Conservation (phyloP, 2,113 vertebrate species). For the Oryzias melastigma region DNA sequence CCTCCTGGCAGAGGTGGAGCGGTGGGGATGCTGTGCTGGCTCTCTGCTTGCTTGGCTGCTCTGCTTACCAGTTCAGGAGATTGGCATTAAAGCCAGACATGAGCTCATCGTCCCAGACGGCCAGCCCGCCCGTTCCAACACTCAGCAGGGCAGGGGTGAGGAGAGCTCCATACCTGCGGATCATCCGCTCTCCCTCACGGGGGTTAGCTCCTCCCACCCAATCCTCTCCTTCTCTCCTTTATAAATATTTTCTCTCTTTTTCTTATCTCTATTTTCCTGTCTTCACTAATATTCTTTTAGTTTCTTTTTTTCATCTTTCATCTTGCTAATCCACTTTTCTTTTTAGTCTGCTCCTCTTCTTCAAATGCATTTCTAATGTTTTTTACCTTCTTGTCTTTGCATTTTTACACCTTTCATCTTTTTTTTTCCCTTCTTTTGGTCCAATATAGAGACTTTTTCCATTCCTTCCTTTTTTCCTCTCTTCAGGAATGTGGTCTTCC, state of each 20-base stretch:
- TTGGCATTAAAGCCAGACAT: constrained; percentile 97
- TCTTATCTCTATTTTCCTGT: background rate
- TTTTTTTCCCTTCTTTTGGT: background rate
- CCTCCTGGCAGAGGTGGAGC: constrained; percentile 77
- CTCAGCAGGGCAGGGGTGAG: constrained; percentile 89
- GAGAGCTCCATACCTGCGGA: constrained; percentile 89
- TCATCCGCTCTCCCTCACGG: constrained; percentile 76
- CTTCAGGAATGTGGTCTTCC: too few species aligned
- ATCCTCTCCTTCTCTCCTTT: background rate
- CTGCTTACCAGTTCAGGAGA: constrained; percentile 87
- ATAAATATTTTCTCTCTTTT: background rate
- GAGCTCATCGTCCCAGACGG: constrained; percentile 94
- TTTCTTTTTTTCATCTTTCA: constrained; percentile 16
- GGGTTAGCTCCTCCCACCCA: constrained; percentile 57
- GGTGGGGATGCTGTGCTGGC: constrained; percentile 35
- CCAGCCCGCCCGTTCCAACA: constrained; percentile 91
- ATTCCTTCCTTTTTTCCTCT: too few species aligned
- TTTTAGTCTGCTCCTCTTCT: background rate
- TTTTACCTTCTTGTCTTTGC: background rate
- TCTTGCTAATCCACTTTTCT: constrained; percentile 28
- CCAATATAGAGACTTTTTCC: too few species aligned
- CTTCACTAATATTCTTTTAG: constrained; percentile 13
- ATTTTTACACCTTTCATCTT: constrained; percentile 12
- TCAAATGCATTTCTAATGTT: too few species aligned
- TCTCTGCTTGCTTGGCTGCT: constrained; percentile 67